These are phyloP conservation scores for Agelas oroides DNA, from an alignment of 37 sponge, comb jelly and placozoan species.

Conservation along the genomic window DNA sequence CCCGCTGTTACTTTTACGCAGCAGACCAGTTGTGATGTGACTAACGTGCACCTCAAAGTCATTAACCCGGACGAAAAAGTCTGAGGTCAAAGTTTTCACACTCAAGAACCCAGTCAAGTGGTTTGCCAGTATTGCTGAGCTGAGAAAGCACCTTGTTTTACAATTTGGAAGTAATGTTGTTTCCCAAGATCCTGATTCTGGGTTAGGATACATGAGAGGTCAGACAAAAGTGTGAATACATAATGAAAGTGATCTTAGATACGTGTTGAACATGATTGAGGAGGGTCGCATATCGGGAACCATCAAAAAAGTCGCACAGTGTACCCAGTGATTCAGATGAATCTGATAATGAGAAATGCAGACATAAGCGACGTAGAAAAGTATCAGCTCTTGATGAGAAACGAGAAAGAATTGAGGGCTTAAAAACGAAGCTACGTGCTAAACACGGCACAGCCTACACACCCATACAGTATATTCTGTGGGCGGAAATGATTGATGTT, in stretches of 20 bases:
- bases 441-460: not conserved
- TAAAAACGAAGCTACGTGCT: not conserved
- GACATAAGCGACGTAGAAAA: not conserved
- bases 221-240: not conserved
- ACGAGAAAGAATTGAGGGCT: not conserved
- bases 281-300: not conserved
- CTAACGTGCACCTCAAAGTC: no score
- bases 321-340: not conserved
- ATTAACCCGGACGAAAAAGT: no score
- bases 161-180: not conserved
- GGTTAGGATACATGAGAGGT: not conserved
- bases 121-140: no score
- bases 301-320: no score
- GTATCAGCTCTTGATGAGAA: not conserved
- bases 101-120: no score
- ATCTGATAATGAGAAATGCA: not conserved
- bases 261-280: not conserved
- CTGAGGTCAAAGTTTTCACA: no score
- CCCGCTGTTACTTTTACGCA: no score
- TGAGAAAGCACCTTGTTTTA: not conserved
- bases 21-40: no score
- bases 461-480: not conserved
- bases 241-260: not conserved
- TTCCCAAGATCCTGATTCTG: not conserved
- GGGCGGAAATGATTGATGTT: constrained; percentile 5